Percentiles rank a stretch among this genome's conserved stretches.
Conservation (phyloP, 2,113 vertebrate species). For the Saguinus midas region DNA sequence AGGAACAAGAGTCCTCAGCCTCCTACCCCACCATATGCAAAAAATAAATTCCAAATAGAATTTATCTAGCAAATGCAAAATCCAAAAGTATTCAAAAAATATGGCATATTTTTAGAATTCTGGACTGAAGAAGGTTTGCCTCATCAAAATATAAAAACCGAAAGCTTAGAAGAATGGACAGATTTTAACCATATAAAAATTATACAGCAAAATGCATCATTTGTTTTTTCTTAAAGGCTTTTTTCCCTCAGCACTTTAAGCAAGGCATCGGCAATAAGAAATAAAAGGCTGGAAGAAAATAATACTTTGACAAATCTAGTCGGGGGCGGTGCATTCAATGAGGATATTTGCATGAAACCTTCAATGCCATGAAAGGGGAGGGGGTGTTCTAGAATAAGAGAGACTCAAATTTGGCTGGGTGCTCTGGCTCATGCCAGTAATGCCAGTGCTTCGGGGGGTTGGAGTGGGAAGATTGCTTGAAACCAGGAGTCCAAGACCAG, state of each 20-base stretch:
- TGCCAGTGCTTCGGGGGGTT: too few relatives aligned
- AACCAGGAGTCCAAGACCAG: too few relatives aligned
- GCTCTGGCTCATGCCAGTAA: too few relatives aligned
- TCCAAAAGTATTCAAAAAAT: neutral
- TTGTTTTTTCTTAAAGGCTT: neutral
- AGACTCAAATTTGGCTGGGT: neutral
- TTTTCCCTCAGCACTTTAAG: neutral
- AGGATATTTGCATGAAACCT: neutral
- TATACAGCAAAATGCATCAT: neutral
- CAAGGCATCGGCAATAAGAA: neutral
- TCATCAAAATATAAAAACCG: slow-evolving; percentile 14
- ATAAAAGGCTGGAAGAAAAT: neutral
- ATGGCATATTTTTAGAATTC: neutral
- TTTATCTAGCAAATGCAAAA: neutral
- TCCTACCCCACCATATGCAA: neutral
- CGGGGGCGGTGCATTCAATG: neutral
- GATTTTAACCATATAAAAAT: slow-evolving; percentile 2
- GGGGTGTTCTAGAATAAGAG: neutral
- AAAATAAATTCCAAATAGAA: neutral
- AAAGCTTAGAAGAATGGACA: slow-evolving; percentile 46
- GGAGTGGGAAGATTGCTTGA: too few relatives aligned
- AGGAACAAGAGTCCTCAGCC: neutral
- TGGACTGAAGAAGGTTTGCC: neutral
- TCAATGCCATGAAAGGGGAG: neutral
- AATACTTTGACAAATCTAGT: fast-evolving